phyloP scores from a whole-genome alignment of 2,113 vertebrate species.

The Marmota flaviventris region DNA sequence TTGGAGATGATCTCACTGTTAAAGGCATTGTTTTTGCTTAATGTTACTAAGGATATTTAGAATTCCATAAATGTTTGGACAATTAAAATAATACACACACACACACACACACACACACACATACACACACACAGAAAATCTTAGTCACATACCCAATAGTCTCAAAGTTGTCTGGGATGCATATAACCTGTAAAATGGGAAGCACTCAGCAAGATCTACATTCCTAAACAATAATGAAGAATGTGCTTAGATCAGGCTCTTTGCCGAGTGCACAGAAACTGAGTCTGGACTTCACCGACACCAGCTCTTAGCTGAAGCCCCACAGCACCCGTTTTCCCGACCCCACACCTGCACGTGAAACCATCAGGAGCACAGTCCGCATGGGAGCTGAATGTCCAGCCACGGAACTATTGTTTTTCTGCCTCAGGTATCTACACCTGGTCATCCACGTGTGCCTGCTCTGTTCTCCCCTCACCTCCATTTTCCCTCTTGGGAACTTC shows the following conservation, averaged over 20 bases:
- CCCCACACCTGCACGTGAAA: no score
- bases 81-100: neutral
- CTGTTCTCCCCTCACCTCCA: neutral
- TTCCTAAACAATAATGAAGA: neutral
- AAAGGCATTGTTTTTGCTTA: neutral
- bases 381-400: neutral
- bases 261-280: accelerated
- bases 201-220: neutral
- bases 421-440: accelerated
- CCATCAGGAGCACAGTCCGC: neutral
- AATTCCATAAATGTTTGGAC: neutral
- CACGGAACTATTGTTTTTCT: neutral
- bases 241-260: neutral
- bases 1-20: no score
- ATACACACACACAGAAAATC: neutral
- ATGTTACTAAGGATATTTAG: neutral
- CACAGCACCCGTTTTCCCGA: accelerated
- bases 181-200: neutral
- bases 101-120: neutral
- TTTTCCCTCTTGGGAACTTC: constrained; percentile 3
- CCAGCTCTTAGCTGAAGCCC: neutral
- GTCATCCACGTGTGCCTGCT: no score
- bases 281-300: neutral
- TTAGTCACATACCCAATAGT: neutral
- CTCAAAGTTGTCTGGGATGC: neutral